phyloP scores from a whole-genome alignment of 2,797 vertebrate species.

The Denticeps clupeoides region DNA sequence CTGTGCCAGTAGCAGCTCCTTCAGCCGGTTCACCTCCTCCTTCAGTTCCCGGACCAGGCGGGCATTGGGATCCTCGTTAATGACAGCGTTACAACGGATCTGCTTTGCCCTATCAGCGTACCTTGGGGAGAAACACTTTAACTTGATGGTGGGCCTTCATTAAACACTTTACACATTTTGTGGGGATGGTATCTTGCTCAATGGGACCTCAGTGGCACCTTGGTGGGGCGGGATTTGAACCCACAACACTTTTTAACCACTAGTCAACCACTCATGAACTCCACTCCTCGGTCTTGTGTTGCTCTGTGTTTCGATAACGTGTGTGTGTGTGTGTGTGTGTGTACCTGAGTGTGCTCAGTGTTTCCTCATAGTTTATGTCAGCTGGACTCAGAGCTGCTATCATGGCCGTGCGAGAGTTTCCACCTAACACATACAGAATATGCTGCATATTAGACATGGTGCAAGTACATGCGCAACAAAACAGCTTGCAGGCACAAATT shows the following conservation, averaged over 20 bases:
- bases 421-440: slow-evolving; percentile 40
- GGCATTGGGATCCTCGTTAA: slow-evolving; percentile 85
- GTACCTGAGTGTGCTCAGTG: slow-evolving; percentile 56
- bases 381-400: slow-evolving; percentile 64
- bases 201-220: too few species aligned
- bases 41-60: slow-evolving; percentile 79
- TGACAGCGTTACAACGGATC: slow-evolving; percentile 77
- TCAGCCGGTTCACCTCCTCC: slow-evolving; percentile 68
- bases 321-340: background rate
- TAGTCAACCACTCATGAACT: too few species aligned
- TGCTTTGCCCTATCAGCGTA: slow-evolving; percentile 75
- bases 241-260: too few species aligned
- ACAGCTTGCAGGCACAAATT: background rate
- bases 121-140: too few species aligned
- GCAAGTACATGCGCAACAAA: too few species aligned
- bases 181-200: too few species aligned
- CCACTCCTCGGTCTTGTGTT: background rate
- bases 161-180: background rate
- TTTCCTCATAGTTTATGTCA: slow-evolving; percentile 64
- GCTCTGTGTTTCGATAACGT: background rate
- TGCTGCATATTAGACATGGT: background rate
- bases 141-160: too few species aligned
- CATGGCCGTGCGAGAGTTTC: slow-evolving; percentile 67
- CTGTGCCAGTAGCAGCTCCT: slow-evolving; percentile 71
- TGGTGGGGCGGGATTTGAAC: too few species aligned